phyloP scores from a whole-genome alignment of 2,113 vertebrate species.

The Sylvietta virens region DNA sequence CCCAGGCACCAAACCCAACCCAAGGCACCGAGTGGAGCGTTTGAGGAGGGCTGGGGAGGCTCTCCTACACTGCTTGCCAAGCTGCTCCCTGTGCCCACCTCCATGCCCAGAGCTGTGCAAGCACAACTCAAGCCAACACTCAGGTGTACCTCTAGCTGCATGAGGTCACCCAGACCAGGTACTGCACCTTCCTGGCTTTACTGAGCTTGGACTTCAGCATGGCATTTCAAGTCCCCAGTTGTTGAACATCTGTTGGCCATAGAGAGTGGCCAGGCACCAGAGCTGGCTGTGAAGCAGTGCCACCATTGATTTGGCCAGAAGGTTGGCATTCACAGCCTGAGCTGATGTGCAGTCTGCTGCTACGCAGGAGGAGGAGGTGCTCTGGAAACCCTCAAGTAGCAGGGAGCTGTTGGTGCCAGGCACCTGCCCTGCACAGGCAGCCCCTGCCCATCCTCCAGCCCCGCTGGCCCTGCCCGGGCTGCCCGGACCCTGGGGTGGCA shows the following conservation, averaged over 20 bases:
- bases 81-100: accelerated
- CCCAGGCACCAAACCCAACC: not conserved
- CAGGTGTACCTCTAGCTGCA: not conserved
- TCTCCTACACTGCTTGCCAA: accelerated
- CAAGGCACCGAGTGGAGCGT: not conserved
- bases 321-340: not conserved
- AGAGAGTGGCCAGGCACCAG: not conserved
- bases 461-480: accelerated
- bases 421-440: not conserved
- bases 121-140: not conserved
- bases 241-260: accelerated
- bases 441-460: accelerated
- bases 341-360: not conserved
- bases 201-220: not conserved
- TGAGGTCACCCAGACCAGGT: accelerated
- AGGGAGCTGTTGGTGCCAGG: not conserved
- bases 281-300: not conserved
- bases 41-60: not conserved
- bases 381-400: not conserved
- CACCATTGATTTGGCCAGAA: not conserved
- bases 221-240: not conserved
- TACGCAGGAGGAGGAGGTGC: not conserved
- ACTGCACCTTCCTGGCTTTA: not conserved
- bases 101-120: not conserved
- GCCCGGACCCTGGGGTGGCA: not conserved